Evolutionary conservation across 2,113 vertebrate genomes (phyloP).

Genomic region (Prionailurus viverrinus): DNA sequence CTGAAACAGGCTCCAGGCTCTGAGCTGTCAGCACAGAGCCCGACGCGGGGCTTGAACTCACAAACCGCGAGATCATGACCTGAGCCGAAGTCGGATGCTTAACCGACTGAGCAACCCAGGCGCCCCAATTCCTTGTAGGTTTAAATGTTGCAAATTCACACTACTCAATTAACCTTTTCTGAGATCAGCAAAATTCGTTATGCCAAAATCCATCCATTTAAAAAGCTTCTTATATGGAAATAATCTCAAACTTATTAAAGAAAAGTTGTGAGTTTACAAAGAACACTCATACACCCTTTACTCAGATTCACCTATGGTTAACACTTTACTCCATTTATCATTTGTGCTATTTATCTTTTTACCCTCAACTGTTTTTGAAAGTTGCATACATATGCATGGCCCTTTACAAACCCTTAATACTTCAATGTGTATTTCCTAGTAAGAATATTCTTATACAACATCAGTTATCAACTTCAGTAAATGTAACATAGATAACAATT

Average conservation of each 20-base stretch:
- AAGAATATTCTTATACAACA: slow-evolving; percentile 1
- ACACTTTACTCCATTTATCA: background rate
- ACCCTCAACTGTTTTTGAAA: background rate
- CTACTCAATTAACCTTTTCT: background rate
- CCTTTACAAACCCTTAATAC: background rate
- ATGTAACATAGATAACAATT: background rate
- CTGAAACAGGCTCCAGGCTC: no score
- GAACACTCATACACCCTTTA: background rate
- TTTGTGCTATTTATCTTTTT: background rate
- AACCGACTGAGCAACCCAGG: no score
- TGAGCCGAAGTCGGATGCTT: no score
- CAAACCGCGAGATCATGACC: no score
- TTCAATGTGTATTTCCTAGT: slow-evolving; percentile 6
- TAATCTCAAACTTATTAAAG: background rate
- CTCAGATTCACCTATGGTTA: background rate
- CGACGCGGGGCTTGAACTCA: no score
- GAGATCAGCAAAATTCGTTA: slow-evolving; percentile 34
- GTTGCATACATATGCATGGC: background rate
- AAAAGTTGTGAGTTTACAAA: background rate
- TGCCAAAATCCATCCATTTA: background rate
- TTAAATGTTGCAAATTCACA: slow-evolving; percentile 30
- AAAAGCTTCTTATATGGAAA: background rate
- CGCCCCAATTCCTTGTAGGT: background rate
- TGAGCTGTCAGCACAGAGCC: no score
- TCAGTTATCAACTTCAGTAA: background rate